Conservation (phyloP, 64 coral and sea anemone genomes). For the Astreopora myriophthalma region DNA sequence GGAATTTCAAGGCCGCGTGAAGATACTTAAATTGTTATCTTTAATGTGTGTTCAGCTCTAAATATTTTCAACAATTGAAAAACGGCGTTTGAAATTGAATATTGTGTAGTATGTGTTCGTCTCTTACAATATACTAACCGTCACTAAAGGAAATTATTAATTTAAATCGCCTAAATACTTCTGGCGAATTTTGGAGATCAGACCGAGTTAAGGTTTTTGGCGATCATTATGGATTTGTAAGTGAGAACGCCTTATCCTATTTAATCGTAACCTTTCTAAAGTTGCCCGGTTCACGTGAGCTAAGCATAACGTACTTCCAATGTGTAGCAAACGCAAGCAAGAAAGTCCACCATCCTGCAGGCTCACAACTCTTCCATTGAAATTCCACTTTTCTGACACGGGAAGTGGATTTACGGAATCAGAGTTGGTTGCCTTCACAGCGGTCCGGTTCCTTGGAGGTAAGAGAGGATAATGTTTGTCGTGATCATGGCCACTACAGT, state of each 20-base stretch:
- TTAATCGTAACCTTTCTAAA: background rate
- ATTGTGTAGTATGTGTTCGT: no score
- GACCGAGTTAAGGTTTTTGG: slow-evolving; percentile 3
- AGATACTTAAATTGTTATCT: no score
- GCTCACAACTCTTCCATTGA: background rate
- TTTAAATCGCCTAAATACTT: background rate
- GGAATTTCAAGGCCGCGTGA: no score
- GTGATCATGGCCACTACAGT: background rate
- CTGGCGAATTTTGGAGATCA: slow-evolving; percentile 7
- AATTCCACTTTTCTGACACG: background rate
- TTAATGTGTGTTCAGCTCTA: no score
- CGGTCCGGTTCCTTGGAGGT: slow-evolving; percentile 12
- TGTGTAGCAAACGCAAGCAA: background rate
- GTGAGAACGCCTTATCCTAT: background rate
- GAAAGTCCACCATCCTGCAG: background rate
- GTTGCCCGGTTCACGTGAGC: background rate
- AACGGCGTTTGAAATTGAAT: no score
- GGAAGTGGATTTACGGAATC: background rate
- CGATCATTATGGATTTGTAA: background rate
- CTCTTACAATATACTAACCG: background rate
- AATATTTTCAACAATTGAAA: no score
- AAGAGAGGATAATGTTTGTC: background rate
- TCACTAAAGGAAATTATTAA: background rate
- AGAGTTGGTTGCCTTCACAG: background rate
- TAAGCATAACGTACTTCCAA: background rate